phyloP scores from a whole-genome alignment of 2,888 invertebrate genomes.

The Endomychus coccineus region DNA sequence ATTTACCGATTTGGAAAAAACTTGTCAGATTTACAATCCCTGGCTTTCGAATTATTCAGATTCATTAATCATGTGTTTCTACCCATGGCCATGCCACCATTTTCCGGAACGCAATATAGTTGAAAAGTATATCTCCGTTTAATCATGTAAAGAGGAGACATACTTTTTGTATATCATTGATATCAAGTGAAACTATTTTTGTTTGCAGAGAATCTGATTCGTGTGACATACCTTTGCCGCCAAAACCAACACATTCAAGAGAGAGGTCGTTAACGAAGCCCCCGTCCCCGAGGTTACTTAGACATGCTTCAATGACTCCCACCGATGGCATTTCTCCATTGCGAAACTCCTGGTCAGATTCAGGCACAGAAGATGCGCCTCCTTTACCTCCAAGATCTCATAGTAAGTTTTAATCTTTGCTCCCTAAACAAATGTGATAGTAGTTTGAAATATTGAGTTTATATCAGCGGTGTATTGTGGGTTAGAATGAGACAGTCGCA shows the following conservation, averaged over 20 bases:
- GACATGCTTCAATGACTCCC: constrained; percentile 47
- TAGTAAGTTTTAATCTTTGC: constrained; percentile 44
- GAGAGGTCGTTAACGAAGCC: constrained; percentile 49
- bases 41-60: too few species aligned
- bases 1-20: too few species aligned
- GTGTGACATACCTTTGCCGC: constrained; percentile 44
- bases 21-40: too few species aligned
- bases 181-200: constrained; percentile 1
- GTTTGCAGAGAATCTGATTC: constrained; percentile 33
- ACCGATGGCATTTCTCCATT: constrained; percentile 45
- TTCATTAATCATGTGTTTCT: too few species aligned
- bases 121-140: too few species aligned
- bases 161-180: too few species aligned
- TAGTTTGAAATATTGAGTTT: not conserved
- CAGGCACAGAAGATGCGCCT: constrained; percentile 58
- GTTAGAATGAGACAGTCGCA: too few species aligned
- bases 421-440: not conserved
- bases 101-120: too few species aligned
- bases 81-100: too few species aligned
- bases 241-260: constrained; percentile 45
- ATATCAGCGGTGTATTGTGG: too few species aligned
- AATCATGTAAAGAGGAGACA: too few species aligned
- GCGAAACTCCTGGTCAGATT: constrained; percentile 53
- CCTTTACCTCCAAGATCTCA: constrained; percentile 75
- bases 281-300: constrained; percentile 48